Conservation (phyloP, 1,140 invertebrate genomes). For the Maconellicoccus hirsutus region DNA sequence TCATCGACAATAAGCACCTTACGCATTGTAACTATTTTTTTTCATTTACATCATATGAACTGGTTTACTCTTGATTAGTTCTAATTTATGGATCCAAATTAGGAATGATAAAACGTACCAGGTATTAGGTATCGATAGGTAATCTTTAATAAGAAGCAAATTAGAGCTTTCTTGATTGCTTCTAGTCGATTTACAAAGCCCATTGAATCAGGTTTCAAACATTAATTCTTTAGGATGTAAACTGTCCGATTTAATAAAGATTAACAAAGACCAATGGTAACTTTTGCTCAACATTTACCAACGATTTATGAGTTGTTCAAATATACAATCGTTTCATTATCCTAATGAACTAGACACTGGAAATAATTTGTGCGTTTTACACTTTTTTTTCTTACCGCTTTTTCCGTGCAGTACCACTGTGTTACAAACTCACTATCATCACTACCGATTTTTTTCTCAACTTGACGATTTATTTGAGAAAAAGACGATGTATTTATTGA, state of each 20-base stretch:
- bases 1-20: not conserved
- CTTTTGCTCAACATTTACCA: constrained; percentile 14
- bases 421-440: not conserved
- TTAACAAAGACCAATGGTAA: constrained; percentile 9
- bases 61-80: not conserved
- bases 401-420: not conserved
- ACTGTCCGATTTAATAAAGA: constrained; percentile 21
- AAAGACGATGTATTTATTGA: not conserved
- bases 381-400: not conserved
- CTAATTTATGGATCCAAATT: constrained; percentile 1
- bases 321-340: constrained; percentile 22
- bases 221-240: constrained; percentile 20
- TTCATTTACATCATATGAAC: not conserved
- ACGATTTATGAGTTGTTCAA: constrained; percentile 19
- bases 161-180: constrained; percentile 4
- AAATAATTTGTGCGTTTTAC: constrained; percentile 18
- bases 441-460: not conserved
- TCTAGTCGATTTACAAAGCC: constrained; percentile 2
- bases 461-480: not conserved
- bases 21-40: not conserved
- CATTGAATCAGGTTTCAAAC: not conserved
- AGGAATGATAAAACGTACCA: not conserved
- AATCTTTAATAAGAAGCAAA: constrained; percentile 1
- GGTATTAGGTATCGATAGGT: constrained; percentile 3
- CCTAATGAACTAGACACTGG: constrained; percentile 21